Evolutionary conservation across 1,140 invertebrate genomes (phyloP).

Genomic region (Penaeus vannamei): DNA sequence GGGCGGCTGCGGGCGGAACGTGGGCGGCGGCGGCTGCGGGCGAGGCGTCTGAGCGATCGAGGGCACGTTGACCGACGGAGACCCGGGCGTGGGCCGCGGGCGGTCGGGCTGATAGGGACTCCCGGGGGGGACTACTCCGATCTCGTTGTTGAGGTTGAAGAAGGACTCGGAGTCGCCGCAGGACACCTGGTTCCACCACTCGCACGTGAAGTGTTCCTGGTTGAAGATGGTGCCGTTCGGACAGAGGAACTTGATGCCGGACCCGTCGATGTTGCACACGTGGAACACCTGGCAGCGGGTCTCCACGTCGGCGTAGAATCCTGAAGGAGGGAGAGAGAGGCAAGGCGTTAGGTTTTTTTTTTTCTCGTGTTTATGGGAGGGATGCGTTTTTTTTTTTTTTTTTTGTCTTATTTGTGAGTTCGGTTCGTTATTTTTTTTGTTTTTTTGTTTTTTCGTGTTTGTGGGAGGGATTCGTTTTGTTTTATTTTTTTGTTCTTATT

Average conservation of each 20-base stretch:
- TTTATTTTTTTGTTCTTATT: too few relatives aligned
- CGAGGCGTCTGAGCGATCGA: neutral
- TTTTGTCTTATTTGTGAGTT: too few relatives aligned
- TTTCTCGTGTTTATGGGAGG: too few relatives aligned
- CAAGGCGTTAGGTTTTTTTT: too few relatives aligned
- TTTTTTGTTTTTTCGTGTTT: too few relatives aligned
- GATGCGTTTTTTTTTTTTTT: too few relatives aligned
- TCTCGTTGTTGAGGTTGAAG: constrained; percentile 72
- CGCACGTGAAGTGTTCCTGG: constrained; percentile 88
- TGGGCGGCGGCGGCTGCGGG: neutral
- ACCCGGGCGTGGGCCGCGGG: neutral
- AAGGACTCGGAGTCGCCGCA: constrained; percentile 75
- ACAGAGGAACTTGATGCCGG: constrained; percentile 65
- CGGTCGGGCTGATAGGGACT: constrained; percentile 41
- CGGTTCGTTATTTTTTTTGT: too few relatives aligned
- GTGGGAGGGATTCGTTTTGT: too few relatives aligned
- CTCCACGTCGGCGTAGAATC: constrained; percentile 70
- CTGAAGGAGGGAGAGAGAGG: constrained; percentile 51
- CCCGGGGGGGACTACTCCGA: constrained; percentile 61
- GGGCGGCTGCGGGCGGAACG: neutral
- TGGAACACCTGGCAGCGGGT: constrained; percentile 70
- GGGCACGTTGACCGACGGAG: neutral
- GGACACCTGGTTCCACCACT: constrained; percentile 95
- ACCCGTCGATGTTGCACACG: constrained; percentile 67
- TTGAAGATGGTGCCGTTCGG: constrained; percentile 80